These are phyloP conservation scores for Strongylocentrotus purpuratus DNA, from an alignment of 35 echinoderm and acorn worm species.

Conservation along the genomic window DNA sequence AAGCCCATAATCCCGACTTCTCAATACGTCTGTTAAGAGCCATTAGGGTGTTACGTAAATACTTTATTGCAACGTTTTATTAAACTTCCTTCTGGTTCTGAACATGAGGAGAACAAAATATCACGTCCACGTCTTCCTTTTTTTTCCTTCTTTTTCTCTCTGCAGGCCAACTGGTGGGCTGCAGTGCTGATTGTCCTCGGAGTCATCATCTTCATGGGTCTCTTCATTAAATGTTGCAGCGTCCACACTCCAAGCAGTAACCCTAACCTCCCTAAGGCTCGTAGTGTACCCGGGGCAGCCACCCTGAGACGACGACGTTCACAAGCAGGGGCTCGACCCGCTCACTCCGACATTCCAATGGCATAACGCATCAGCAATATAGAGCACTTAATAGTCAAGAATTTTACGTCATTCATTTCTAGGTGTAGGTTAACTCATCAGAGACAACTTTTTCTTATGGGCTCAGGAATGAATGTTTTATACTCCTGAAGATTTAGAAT, in stretches of 20 bases:
- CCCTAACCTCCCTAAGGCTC: slow-evolving; percentile 84
- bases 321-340: neutral
- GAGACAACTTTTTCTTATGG: neutral
- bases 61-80: too few relatives aligned
- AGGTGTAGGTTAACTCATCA: neutral
- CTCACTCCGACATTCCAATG: slow-evolving; percentile 47
- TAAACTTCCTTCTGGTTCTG: too few relatives aligned
- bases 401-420: neutral
- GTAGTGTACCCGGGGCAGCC: slow-evolving; percentile 68
- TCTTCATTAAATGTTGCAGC: slow-evolving; percentile 93
- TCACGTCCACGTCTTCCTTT: neutral
- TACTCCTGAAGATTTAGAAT: neutral
- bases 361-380: slow-evolving; percentile 42
- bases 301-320: slow-evolving; percentile 50
- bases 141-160: neutral
- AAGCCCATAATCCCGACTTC: too few relatives aligned
- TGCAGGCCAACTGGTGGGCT: slow-evolving; percentile 95
- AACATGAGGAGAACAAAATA: too few relatives aligned
- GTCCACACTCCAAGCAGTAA: slow-evolving; percentile 99
- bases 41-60: too few relatives aligned
- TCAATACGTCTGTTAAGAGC: too few relatives aligned
- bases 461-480: neutral
- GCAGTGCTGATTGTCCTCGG: slow-evolving; percentile 80
- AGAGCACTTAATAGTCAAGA: neutral
- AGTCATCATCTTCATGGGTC: slow-evolving; percentile 87